Base-by-base conservation (phyloP, 1,140 invertebrate genomes). In the Drosophila dunni region DNA sequence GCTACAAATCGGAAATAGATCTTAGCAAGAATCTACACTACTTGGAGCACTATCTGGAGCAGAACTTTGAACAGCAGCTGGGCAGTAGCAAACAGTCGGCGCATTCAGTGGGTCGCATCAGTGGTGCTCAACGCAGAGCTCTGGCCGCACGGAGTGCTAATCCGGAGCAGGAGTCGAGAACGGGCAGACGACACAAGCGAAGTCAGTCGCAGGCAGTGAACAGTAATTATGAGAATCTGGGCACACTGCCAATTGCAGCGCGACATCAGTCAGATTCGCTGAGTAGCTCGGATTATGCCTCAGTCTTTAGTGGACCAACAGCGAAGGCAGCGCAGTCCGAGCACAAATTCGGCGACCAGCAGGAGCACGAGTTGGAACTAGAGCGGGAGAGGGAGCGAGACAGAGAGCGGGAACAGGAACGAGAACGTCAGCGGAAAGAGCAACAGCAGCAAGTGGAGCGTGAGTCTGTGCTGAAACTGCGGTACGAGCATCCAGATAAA, bases 271-370 rank as follows among this genome's bases (percentile, higher is more conserved):
- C 91, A 0, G 90, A 91, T 29, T 92, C 91, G 5, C 44, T 92
- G 40, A 92, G 91, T 56, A 92, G 91, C 57, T 92, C 91, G n/a
- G 92, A 92, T 53, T 92, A 92, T 57, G 92, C 92, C 7, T 92
- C 92, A 0, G 92, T 92, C 1, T 92, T 92, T 15, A 92, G 91
- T 44, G 91, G 91, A 1, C 90, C 90, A 13, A 85, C 81, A 6
- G 46, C 75, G 4, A 20, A 13, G 2, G 7, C 61, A 42, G 20
- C 11, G 8, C 56, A 33, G 24, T 3, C 6, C 13, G 29, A 34
- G 8, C 33, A 1, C 13, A 48, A 8, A 44, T 51, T 24, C 15
- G 9, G 10, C 9, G 20, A 62, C 13, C 48, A 65, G 9, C 29
- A 17, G 38, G 48, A 62, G 29, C 36, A 10, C 0, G 40, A 54